Base-by-base conservation (phyloP, 2,888 invertebrate species). In the Andrena bicolor region DNA sequence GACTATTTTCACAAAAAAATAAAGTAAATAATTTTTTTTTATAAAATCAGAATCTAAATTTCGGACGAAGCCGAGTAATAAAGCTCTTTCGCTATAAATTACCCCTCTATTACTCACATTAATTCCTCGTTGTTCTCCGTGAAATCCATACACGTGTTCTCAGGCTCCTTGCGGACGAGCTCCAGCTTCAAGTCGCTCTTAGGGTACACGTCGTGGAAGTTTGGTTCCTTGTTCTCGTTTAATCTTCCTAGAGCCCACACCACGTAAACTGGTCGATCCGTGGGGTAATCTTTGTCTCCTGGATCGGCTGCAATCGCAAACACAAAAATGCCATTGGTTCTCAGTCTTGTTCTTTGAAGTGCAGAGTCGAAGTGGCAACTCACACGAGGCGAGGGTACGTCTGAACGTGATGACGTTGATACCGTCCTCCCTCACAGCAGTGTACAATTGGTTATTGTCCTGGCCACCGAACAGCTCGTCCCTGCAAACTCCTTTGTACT, bases 241-340 rank as follows among this genome's bases (percentile, higher is more conserved):
- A 98, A 94, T 84, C 96, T 95, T 2, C 98, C 98, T 74, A 98
- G 94, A 0, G 98, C 98, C 98, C 98, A 98, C 75, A 98, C 96
- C 23, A 97, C 95, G 91, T 95, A 96, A 80, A 95, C 94, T 0
- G 95, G 94, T 30, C 95, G 95, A 86, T 96, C 96, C 76, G 96
- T 94, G 49, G 95, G 95, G 94, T 96, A 96, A 92, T 96, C 96
- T 91, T 96, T 97, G 91, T 98, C 98, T 41, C 97, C 96, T 76
- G 94, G 88, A 94, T 98, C 98, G 89, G 96, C 97, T 97, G 92
- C 2, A 93, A 66, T 20, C 3, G 1, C 35, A 60, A 73, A 13
- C 56, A 32, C 7, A 23, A 8, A 0, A 6, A 13, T 30, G 6
- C 7, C 58, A 30, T 53, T 28, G 7, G 0, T n/a, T 7, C 2